Base-by-base conservation (phyloP, 2,113 vertebrate genomes). In the Saguinus midas region DNA sequence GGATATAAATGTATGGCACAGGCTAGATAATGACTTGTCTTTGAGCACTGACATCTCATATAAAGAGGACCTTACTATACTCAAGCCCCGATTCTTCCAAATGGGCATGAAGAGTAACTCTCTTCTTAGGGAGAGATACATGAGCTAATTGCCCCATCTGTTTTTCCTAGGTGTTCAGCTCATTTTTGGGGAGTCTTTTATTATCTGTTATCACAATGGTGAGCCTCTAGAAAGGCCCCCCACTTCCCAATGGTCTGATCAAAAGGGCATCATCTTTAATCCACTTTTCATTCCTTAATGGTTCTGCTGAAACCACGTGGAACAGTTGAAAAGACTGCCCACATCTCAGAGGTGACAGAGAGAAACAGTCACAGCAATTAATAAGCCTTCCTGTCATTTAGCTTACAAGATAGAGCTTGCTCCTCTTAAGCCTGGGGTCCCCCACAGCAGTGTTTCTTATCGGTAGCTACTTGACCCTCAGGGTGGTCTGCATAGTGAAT, bases 1-100 rank as follows among this genome's bases (percentile, higher is more conserved):
- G 66, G 43, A 9, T 12, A 35, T 9, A 43, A 61, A 1, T 8
- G 11, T 40, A 8, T 16, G 6, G 32, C 32, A 0, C 3, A 21
- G 37, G 4, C 43, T 29, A 27, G 40, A 48, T 73, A 35, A 32
- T 3, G 40, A 32, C 29, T 35, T 43, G 76, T 90, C 45, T 64
- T n/a, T 10, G 29, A 43, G 8, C 25, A 29, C 43, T 82, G 81
- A 35, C 37, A 45, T 64, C 35, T 84, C n/a, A 14, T 21, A 18
- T 29, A 78, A 83, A 83, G 11, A 48, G 52, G 85, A 91, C 37
- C 58, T 89, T 66, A 32, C 57, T n/a, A 37, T 58, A 40, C 48
- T 82, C 57, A 76, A 32, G 43, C 27, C 21, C 45, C 5, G 8
- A 8, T 14, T 57, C 76, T 48, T 82, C 35, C 11, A 23, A 43